phyloP scores from a whole-genome alignment of 1,140 invertebrate genomes.

The Saccostrea echinata region DNA sequence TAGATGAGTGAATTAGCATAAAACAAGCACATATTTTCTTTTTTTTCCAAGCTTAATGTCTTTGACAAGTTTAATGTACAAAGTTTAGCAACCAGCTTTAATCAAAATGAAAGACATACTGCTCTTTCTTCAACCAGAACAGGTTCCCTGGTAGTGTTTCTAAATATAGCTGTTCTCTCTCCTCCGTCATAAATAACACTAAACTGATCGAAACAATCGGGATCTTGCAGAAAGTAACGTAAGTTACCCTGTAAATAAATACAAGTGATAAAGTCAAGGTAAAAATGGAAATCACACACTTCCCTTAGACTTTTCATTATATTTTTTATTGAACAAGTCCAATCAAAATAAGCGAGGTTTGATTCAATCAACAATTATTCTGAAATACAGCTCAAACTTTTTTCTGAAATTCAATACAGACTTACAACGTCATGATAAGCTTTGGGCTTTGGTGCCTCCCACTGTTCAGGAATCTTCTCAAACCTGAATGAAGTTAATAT shows the following conservation, averaged over 20 bases:
- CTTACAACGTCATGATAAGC: conserved; percentile 87
- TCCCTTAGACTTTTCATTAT: too few species aligned
- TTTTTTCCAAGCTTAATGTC: not conserved
- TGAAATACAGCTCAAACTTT: not conserved
- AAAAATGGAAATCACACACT: too few species aligned
- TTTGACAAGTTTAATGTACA: not conserved
- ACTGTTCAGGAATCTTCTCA: conserved; percentile 94
- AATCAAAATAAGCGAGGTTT: too few species aligned
- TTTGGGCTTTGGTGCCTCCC: conserved; percentile 92
- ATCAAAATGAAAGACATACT: conserved; percentile 81
- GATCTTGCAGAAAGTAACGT: conserved; percentile 94
- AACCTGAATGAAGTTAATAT: conserved; percentile 83
- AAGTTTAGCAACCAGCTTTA: not conserved
- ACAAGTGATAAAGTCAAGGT: not conserved
- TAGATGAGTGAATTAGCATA: not conserved
- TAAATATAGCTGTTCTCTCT: conserved; percentile 92
- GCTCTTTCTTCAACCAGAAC: conserved; percentile 89
- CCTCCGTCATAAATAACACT: conserved; percentile 91
- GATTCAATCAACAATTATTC: not conserved
- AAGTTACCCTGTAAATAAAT: conserved; percentile 87
- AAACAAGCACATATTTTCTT: not conserved
- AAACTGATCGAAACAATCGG: conserved; percentile 96
- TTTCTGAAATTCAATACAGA: conserved; percentile 34
- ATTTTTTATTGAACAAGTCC: too few species aligned
- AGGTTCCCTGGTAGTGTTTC: conserved; percentile 88